A percentile compares a stretch with the other conserved stretches of the same genome.
Evolutionary conservation across 2,113 vertebrate species (phyloP).

Genomic region (Poecile atricapillus): DNA sequence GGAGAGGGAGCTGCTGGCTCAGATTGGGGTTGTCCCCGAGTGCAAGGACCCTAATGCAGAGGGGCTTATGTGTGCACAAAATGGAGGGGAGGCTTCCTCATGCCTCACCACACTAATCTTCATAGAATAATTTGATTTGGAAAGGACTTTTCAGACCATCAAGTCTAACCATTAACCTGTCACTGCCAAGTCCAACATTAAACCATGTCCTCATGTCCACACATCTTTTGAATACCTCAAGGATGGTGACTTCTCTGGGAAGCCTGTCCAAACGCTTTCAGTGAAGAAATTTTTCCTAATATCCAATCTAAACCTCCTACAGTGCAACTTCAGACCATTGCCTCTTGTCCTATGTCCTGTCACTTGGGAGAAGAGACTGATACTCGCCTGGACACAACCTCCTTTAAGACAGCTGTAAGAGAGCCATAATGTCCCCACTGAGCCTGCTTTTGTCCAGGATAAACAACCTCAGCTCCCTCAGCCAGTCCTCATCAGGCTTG

Average conservation of each 20-base stretch:
- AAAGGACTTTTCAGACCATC: background rate
- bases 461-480: background rate
- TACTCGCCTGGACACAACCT: background rate
- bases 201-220: background rate
- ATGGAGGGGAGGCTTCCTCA: background rate
- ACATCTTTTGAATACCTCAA: background rate
- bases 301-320: background rate
- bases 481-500: rapidly evolving
- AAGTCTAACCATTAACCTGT: background rate
- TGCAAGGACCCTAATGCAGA: background rate
- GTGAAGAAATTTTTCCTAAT: background rate
- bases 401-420: background rate
- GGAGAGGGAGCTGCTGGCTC: background rate
- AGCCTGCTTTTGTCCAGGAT: background rate
- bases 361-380: background rate
- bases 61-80: rapidly evolving
- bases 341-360: background rate
- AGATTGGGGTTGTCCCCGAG: background rate
- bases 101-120: background rate
- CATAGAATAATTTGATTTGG: background rate
- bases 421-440: background rate
- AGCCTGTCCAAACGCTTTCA: background rate
- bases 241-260: background rate
- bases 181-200: background rate
- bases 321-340: background rate